Evolutionary conservation across 2,888 invertebrate genomes (phyloP).

Genomic region (Tuberolachnus salignus): DNA sequence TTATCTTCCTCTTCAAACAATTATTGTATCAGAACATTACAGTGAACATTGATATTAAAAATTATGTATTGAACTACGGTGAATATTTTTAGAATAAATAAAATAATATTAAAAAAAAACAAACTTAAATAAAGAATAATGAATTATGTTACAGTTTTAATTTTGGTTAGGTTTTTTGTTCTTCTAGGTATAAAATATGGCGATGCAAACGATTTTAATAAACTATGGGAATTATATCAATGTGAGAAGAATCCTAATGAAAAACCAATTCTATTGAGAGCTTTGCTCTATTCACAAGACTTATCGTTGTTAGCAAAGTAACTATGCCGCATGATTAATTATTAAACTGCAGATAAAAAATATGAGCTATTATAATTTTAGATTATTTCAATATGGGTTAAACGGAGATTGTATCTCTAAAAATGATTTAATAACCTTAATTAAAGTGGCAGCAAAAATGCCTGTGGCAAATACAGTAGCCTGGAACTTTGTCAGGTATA

Average conservation of each 20-base stretch:
- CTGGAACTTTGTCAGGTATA: conserved; percentile 79
- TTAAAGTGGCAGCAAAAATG: conserved; percentile 73
- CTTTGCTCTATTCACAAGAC: conserved; percentile 73
- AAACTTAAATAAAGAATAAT: neutral
- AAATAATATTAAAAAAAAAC: no score
- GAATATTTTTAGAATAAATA: conserved; percentile 36
- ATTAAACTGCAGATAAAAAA: conserved; percentile 9
- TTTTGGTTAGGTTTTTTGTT: neutral
- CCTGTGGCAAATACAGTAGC: conserved; percentile 76
- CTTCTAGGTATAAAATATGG: conserved; percentile 70
- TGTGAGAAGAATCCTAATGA: conserved; percentile 80
- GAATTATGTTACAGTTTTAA: neutral
- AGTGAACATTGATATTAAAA: conserved; percentile 71
- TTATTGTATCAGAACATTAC: conserved; percentile 67
- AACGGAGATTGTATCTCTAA: conserved; percentile 78
- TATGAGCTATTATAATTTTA: conserved; percentile 62
- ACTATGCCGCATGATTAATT: conserved; percentile 17
- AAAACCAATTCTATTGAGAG: conserved; percentile 73
- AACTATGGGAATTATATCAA: conserved; percentile 75
- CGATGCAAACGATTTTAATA: conserved; percentile 73
- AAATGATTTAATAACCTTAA: conserved; percentile 77
- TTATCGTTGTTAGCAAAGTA: conserved; percentile 73
- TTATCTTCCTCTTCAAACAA: conserved; percentile 27
- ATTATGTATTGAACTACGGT: conserved; percentile 74
- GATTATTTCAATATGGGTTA: conserved; percentile 76